Evolutionary conservation across 2,888 invertebrate genomes (phyloP), one percentile per base, ranked within the genome.

Genomic region (Dorcus hopei): DNA sequence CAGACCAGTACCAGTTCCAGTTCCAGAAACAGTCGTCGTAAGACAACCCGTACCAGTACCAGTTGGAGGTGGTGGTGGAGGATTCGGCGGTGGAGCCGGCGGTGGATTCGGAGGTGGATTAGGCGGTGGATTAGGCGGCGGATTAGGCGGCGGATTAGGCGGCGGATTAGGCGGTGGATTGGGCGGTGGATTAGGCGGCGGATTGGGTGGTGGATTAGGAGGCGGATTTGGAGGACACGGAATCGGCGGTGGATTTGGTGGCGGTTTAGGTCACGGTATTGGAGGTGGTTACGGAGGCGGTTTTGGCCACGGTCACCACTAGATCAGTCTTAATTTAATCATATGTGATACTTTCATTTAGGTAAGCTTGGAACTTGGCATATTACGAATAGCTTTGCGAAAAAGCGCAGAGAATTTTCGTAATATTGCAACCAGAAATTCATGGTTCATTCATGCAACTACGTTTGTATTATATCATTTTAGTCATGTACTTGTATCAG

Each of bases 1-100:
- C 16, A 81, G 81, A 8, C 81, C 81, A 51, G 76, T 79, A 3
- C 55, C 49, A 9, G 56, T 55, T 9, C 47, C 52, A 40, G 49
- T 59, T 53, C 51, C 55, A 19, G 52, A 56, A 53, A 52, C 59
- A 78, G 59, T 80, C 61, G 74, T 79, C 50, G 77, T 79, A 9
- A 64, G 79, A 56, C 68, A 70, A 48, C 65, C 63, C 14, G 67
- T 69, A 39, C 72, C 71, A 43, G 58, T 72, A 43, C 54, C 54
- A n/a, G 61, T 68, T 51, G 66, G 68, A 55, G 61, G 59, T 9
- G 59, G 58, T 41, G 61, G 55, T 14, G 59, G 52, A 19, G 49
- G 49, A 14, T 54, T 53, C 9, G 61, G 61, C 39, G 50, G 52
- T 19, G 54, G 54, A 9, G 38, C 39, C 5, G 57, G 55, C 14